Evolutionary conservation across 1,140 invertebrate species (phyloP), one percentile per base, ranked within the genome.

Genomic region (Choristoneura fumiferana): DNA sequence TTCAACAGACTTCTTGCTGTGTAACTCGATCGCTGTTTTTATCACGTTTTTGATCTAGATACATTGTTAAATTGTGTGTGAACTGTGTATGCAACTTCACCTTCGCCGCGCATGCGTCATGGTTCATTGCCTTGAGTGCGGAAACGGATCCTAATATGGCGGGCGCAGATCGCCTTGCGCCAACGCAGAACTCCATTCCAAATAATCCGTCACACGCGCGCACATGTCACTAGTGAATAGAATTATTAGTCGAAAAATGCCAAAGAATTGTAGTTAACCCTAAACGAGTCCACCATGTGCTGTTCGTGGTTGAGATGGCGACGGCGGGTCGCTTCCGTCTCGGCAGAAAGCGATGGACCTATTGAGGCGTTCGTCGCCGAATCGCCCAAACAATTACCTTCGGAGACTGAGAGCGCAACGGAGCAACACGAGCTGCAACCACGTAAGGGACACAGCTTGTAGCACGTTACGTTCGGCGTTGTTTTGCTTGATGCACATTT

Each of bases 41-140:
- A 17, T 22, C 18, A 29, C 22, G 22, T 29, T 29, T 18, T 62
- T 13, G 38, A 49, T 54, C 5, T 57, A 52, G 38, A 54, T 36
- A 54, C 14, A 12, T 2, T 15, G 55, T 54, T 22, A 39, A 40
- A 62, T 45, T 54, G 45, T 34, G 45, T 56, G 29, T 57, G 39
- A 18, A 62, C 12, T 43, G 15, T 34, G 43, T 39, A 62, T 62
- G 62, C 68, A 62, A 60, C 70, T 69, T 70, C 58, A 67, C 67
- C 67, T 76, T 71, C 71, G 70, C 53, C 55, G 58, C 62, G 76
- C 69, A 71, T 82, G 81, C 81, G 85, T 84, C 81, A 81, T 75
- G 82, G 85, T 86, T 88, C 82, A 85, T 84, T 85, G 85, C 83
- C 85, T 84, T 86, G 81, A 82, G 60, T 78, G 69, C 81, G 76